Evolutionary conservation across 2,113 vertebrate species (phyloP).

Genomic region (Chaetodon auriga): DNA sequence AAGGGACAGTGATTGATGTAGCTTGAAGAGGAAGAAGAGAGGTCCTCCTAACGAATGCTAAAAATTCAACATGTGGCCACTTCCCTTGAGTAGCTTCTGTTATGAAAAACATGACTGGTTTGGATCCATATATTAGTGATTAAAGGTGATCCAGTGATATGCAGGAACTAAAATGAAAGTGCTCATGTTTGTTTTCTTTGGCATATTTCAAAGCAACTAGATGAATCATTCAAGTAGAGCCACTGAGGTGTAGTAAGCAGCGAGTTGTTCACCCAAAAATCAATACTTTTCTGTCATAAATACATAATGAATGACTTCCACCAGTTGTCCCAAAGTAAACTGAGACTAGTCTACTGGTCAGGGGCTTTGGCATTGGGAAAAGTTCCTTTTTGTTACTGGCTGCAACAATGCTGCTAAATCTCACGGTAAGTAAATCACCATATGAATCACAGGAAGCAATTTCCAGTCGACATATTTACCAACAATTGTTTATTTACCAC

Average conservation of each 20-base stretch:
- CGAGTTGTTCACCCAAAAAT: not conserved
- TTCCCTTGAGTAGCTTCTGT: not conserved
- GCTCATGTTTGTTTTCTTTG: not conserved
- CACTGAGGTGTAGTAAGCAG: not conserved
- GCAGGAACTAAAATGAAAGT: not conserved
- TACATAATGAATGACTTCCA: not conserved
- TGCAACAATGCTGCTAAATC: not conserved
- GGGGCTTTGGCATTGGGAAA: not conserved
- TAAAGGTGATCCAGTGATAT: not conserved
- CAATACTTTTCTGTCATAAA: not conserved
- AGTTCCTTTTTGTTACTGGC: not conserved
- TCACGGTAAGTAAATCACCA: not conserved
- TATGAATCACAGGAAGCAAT: not conserved
- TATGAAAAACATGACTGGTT: not conserved
- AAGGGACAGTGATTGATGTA: slow-evolving; percentile 25
- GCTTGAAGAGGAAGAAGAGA: not conserved
- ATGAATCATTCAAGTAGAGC: not conserved
- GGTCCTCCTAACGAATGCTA: not conserved
- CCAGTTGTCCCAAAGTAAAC: not conserved
- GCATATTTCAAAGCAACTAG: not conserved
- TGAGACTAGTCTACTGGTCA: not conserved
- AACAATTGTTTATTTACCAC: not conserved
- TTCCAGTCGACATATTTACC: not conserved
- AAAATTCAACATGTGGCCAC: not conserved
- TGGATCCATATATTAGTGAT: not conserved